These are phyloP conservation scores for Drosophila kanapiae DNA, from an alignment of 1,140 invertebrate species.

Conservation along the genomic window DNA sequence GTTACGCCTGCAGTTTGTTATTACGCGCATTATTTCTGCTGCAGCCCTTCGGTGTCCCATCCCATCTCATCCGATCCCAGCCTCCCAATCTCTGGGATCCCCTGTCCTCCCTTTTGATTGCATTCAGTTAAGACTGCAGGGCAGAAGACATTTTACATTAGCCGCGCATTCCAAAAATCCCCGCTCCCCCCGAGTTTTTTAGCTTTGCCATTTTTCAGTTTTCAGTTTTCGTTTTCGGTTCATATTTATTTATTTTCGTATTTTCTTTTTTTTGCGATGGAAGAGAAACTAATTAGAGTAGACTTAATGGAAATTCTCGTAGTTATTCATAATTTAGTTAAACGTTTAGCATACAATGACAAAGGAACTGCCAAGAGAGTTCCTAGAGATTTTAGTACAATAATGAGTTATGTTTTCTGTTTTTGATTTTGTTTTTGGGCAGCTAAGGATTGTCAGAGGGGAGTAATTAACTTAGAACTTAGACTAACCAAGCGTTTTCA, in stretches of 20 bases:
- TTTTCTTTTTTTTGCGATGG: slow-evolving; percentile 35
- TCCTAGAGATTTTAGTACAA: slow-evolving; percentile 40
- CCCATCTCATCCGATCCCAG: slow-evolving; percentile 14
- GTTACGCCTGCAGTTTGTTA: slow-evolving; percentile 84
- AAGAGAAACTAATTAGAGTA: slow-evolving; percentile 72
- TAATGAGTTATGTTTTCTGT: slow-evolving; percentile 32
- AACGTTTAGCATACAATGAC: slow-evolving; percentile 49
- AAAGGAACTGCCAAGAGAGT: slow-evolving; percentile 38
- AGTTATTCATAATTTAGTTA: slow-evolving; percentile 70
- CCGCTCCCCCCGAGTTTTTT: slow-evolving; percentile 23
- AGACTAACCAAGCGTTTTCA: slow-evolving; percentile 36
- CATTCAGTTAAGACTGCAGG: slow-evolving; percentile 68
- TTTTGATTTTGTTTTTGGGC: slow-evolving; percentile 11
- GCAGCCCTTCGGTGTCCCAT: slow-evolving; percentile 59
- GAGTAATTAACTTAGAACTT: slow-evolving; percentile 17
- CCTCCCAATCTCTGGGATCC: slow-evolving; percentile 21
- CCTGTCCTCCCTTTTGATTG: slow-evolving; percentile 57
- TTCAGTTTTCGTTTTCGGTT: slow-evolving; percentile 47
- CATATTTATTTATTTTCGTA: slow-evolving; percentile 62
- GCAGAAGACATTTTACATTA: slow-evolving; percentile 75
- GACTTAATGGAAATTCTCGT: slow-evolving; percentile 67
- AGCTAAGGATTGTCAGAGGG: slow-evolving; percentile 73
- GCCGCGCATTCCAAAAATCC: slow-evolving; percentile 73
- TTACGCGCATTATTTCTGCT: slow-evolving; percentile 79
- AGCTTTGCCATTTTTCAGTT: background rate